Evolutionary conservation across 23 tunicate genomes (phyloP).

Genomic region (Ciona savignyi): DNA sequence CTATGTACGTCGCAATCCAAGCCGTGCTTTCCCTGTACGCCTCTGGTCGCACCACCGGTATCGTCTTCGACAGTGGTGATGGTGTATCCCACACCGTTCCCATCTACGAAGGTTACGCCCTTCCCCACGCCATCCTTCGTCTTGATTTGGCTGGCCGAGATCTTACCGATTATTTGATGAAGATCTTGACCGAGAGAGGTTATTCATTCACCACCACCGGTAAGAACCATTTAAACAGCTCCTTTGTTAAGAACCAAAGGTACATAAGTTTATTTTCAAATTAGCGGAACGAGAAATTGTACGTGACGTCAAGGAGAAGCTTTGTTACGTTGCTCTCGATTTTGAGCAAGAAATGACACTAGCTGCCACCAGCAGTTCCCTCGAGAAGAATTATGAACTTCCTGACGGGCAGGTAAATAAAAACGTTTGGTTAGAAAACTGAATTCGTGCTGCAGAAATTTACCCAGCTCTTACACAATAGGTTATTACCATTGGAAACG

Average conservation of each 20-base stretch:
- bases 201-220: background rate
- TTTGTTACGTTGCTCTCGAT: background rate
- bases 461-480: background rate
- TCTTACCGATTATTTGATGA: background rate
- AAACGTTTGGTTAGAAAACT: no score
- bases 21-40: background rate
- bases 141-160: background rate
- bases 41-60: background rate
- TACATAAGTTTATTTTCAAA: background rate
- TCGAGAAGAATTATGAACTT: background rate
- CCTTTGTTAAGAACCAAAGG: background rate
- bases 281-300: background rate
- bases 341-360: background rate
- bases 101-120: background rate
- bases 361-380: background rate
- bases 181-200: slow-evolving; percentile 1
- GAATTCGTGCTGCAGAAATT: no score
- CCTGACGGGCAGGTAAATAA: background rate
- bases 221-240: no score
- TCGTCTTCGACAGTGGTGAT: background rate
- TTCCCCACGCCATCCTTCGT: slow-evolving; percentile 2
- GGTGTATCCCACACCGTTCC: background rate
- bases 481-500: background rate
- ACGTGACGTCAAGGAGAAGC: background rate
- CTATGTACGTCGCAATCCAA: background rate